Evolutionary conservation across 1,140 invertebrate species (phyloP).

Genomic region (Dendroctonus ponderosae): DNA sequence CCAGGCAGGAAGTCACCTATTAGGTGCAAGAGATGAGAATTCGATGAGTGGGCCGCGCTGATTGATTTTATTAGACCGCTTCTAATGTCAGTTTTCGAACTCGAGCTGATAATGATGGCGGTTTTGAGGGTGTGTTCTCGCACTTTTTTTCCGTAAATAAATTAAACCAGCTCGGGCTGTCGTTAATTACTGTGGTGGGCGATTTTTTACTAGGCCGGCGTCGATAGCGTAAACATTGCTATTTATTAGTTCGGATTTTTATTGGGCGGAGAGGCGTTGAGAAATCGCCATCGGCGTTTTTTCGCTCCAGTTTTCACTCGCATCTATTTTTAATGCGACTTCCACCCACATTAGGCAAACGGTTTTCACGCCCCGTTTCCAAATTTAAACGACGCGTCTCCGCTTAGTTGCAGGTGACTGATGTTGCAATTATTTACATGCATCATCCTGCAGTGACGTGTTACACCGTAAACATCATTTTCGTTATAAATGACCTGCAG

Average conservation of each 20-base stretch:
- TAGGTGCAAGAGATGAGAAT: conserved; percentile 19
- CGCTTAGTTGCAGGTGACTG: conserved; percentile 8
- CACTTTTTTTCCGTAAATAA: conserved; percentile 10
- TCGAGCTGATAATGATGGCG: conserved; percentile 20
- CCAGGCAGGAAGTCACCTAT: conserved; percentile 17
- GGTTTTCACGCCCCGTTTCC: conserved; percentile 6
- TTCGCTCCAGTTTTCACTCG: conserved; percentile 6
- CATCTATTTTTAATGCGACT: not conserved
- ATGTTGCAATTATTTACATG: conserved; percentile 8
- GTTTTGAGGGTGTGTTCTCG: conserved; percentile 25
- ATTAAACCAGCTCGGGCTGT: not conserved
- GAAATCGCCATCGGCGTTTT: not conserved
- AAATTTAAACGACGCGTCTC: conserved; percentile 4
- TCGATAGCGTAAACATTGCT: conserved; percentile 5
- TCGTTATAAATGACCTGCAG: conserved; percentile 9
- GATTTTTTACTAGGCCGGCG: conserved; percentile 11
- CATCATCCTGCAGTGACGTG: not conserved
- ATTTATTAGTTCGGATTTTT: conserved; percentile 5
- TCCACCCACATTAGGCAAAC: conserved; percentile 9
- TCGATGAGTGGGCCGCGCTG: conserved; percentile 19
- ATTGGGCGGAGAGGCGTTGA: not conserved
- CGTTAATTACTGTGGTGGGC: conserved; percentile 23
- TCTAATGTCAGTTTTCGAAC: conserved; percentile 27
- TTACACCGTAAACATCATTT: conserved; percentile 13
- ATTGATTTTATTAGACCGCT: conserved; percentile 27